Base-by-base conservation (phyloP, 2,113 vertebrate genomes). In the Uria lomvia region DNA sequence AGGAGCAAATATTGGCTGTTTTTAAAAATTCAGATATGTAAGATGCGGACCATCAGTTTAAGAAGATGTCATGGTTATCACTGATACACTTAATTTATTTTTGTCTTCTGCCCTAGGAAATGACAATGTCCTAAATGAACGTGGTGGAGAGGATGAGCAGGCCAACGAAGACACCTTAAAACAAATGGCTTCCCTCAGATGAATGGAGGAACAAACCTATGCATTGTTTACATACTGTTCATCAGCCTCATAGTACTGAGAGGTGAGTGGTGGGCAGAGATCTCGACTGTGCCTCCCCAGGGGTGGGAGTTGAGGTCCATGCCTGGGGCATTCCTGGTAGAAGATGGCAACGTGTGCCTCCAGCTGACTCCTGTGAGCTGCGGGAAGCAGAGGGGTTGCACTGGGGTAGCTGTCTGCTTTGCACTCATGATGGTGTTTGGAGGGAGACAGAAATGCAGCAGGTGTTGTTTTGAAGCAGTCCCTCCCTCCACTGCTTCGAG, bases 271-370 rank as follows among this genome's bases (percentile, higher is more conserved):
- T 17, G 29, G 36, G 43, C 40, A 1, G 1, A 53, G 30, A 53
- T 24, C 11, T 32, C 9, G 2, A 58, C 23, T 1, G 0, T 45
- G 34, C 6, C 8, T 83, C 20, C 24, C 29, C 23, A 26, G 20
- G 23, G 29, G 4, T 30, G 8, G 40, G 32, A 75, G 21, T 5
- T 60, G 70, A 42, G 47, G 11, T 67, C 90, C 21, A 12, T 49
- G 8, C 13, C 55, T 66, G 38, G 26, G 43, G 22, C 11, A 21
- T 45, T 75, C 34, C 32, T 67, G 40, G 21, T 56, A 67, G 36
- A 12, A 24, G 32, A 38, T 11, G 24, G 30, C 52, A 79, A 12
- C 11, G 5, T 0, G 0, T 55, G 62, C 10, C 29, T 50, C 49
- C 14, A 50, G 23, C 21, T 2, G 2, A 36, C 4, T 18, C 30